Percentiles rank a stretch among this genome's conserved stretches.
Conservation (phyloP, 92 coral and sea anemone genomes). For the Plumapathes pennacea region DNA sequence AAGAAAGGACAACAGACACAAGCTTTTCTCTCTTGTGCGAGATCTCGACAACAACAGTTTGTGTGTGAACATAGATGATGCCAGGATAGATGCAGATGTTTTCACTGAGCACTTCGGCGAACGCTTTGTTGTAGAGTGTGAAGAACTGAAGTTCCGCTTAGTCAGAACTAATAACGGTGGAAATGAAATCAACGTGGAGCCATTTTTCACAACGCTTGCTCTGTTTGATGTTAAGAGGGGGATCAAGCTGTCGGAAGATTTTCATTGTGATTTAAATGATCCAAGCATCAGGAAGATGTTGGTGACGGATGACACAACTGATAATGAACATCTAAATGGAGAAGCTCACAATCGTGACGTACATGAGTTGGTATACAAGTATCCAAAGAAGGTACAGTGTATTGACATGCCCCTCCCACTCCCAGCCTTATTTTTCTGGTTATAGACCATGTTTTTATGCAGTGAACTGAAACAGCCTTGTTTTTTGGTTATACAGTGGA, state of each 20-base stretch:
- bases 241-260: constrained; percentile 89
- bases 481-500: too few relatives aligned
- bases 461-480: too few relatives aligned
- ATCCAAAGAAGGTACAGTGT: constrained; percentile 52
- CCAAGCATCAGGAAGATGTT: constrained; percentile 73
- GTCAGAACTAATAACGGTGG: constrained; percentile 54
- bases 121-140: constrained; percentile 71
- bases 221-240: constrained; percentile 89
- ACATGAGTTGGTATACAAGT: constrained; percentile 53
- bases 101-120: constrained; percentile 80
- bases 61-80: constrained; percentile 81
- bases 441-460: too few relatives aligned
- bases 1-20: constrained; percentile 76
- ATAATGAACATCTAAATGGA: constrained; percentile 74
- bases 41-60: constrained; percentile 69
- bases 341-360: constrained; percentile 4
- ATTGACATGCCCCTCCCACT: too few relatives aligned
- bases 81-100: constrained; percentile 82
- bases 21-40: constrained; percentile 82
- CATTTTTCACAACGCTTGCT: constrained; percentile 83
- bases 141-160: constrained; percentile 93
- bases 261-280: constrained; percentile 90
- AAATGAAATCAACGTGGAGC: constrained; percentile 82
- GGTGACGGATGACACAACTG: constrained; percentile 53
- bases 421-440: too few relatives aligned